phyloP scores from a whole-genome alignment of 2,888 invertebrate species.

The Tryphoninae sp. region DNA sequence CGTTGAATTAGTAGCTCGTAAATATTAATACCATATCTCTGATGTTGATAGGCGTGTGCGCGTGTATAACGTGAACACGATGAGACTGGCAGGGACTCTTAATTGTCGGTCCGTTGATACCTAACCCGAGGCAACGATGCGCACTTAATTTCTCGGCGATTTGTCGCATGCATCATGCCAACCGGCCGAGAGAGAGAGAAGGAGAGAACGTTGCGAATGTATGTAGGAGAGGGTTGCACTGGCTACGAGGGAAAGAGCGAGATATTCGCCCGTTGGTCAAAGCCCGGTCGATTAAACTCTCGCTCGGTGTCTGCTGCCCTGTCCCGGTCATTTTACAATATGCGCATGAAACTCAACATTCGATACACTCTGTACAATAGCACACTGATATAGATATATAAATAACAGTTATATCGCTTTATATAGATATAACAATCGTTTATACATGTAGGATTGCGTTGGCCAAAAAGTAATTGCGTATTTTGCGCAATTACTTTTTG shows the following conservation, averaged over 20 bases:
- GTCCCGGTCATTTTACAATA: conserved; percentile 55
- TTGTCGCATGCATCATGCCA: conserved; percentile 58
- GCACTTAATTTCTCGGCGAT: conserved; percentile 63
- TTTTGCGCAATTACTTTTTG: too few species aligned
- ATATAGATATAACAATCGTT: too few species aligned
- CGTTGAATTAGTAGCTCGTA: conserved; percentile 45
- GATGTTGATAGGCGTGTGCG: neutral
- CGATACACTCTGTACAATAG: conserved; percentile 38
- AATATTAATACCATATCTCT: conserved; percentile 38
- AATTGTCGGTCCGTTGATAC: conserved; percentile 65
- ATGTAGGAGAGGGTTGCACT: conserved; percentile 8
- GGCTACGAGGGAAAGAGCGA: conserved; percentile 23
- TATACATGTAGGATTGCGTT: too few species aligned
- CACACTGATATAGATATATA: conserved; percentile 8
- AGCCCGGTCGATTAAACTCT: conserved; percentile 61
- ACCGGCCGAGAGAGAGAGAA: conserved; percentile 12
- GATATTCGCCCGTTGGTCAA: conserved; percentile 40
- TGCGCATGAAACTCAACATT: conserved; percentile 50
- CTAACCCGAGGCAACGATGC: conserved; percentile 62
- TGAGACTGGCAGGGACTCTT: conserved; percentile 64
- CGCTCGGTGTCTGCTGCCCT: conserved; percentile 39
- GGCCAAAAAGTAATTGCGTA: too few species aligned
- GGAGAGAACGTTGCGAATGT: neutral
- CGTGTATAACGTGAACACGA: conserved; percentile 28
- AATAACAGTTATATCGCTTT: neutral